Evolutionary conservation across 1,140 invertebrate species (phyloP).

Genomic region (Danaus plexippus): DNA sequence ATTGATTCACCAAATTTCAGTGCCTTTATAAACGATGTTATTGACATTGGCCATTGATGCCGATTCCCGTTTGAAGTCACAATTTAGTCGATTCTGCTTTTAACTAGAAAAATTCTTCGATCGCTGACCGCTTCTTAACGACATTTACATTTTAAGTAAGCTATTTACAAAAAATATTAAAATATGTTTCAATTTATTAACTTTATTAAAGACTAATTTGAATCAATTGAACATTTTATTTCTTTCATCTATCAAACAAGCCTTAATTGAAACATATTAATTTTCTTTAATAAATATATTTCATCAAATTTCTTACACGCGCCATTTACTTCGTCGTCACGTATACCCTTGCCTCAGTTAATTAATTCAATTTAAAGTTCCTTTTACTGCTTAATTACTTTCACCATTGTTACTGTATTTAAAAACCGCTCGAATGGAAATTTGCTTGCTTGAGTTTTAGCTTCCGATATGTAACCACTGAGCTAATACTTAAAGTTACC

Average conservation of each 20-base stretch:
- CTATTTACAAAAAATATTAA: constrained; percentile 7
- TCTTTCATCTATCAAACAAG: too few species aligned
- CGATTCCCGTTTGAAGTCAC: constrained; percentile 33
- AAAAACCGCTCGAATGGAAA: constrained; percentile 19
- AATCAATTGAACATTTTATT: too few species aligned
- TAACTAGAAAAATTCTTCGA: constrained; percentile 9
- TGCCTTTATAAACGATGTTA: constrained; percentile 47
- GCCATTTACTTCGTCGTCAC: constrained; percentile 31
- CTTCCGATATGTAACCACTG: constrained; percentile 20
- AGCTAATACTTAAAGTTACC: constrained; percentile 25
- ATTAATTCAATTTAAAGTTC: constrained; percentile 31
- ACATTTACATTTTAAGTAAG: constrained; percentile 1
- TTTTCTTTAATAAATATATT: constrained; percentile 2
- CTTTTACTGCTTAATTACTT: constrained; percentile 23
- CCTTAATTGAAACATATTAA: too few species aligned
- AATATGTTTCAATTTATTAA: constrained; percentile 4
- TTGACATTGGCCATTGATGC: constrained; percentile 45
- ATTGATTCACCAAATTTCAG: constrained; percentile 50
- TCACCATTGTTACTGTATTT: constrained; percentile 27
- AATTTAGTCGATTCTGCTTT: constrained; percentile 18
- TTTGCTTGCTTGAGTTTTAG: constrained; percentile 32
- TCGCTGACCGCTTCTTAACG: neutral
- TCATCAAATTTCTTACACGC: constrained; percentile 17
- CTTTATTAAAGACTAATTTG: neutral
- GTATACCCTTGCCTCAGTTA: constrained; percentile 31